Conservation (phyloP, 2,113 vertebrate genomes). For the Cinclus mexicanus region DNA sequence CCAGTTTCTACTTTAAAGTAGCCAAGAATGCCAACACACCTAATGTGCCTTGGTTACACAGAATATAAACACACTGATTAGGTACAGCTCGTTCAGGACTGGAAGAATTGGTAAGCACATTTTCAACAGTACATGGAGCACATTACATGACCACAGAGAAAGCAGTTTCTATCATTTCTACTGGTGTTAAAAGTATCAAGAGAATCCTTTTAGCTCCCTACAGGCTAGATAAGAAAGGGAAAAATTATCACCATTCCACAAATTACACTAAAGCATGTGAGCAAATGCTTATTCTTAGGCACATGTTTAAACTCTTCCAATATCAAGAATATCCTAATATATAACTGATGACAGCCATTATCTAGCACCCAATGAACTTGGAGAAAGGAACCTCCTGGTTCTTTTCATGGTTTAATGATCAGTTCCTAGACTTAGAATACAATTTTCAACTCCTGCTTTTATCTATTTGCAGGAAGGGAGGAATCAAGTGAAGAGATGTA, state of each 20-base stretch:
- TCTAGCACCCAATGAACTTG: background rate
- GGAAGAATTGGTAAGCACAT: background rate
- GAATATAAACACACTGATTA: background rate
- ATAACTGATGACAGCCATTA: background rate
- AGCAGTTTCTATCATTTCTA: background rate
- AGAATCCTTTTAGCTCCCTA: background rate
- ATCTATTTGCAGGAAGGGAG: background rate
- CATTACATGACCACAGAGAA: background rate
- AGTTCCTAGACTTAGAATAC: background rate
- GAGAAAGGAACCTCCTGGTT: background rate
- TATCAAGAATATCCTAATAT: background rate
- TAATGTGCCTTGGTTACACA: background rate
- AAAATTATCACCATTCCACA: background rate
- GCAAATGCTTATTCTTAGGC: background rate
- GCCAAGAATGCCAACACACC: background rate
- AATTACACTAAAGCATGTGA: background rate
- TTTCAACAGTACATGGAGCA: background rate
- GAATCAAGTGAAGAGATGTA: background rate
- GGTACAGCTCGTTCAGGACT: background rate
- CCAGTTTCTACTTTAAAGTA: background rate
- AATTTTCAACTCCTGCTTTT: background rate
- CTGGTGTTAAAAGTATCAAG: background rate
- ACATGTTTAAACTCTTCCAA: background rate
- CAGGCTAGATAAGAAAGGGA: background rate
- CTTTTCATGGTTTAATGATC: background rate